Conservation (phyloP, 2,797 vertebrate genomes). For the Ceryle rudis region DNA sequence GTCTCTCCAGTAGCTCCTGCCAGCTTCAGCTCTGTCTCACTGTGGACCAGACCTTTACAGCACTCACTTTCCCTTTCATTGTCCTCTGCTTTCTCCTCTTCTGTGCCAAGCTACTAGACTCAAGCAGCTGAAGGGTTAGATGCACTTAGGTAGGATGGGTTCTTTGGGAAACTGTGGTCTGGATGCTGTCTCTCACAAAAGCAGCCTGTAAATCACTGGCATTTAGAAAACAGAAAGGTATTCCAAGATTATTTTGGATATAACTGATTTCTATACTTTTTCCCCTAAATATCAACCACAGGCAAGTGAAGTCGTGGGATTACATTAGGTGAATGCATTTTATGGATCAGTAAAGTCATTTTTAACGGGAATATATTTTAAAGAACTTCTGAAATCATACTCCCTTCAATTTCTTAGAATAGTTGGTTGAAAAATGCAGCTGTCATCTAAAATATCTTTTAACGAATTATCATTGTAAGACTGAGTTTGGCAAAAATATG, state of each 20-base stretch:
- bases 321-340: neutral
- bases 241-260: neutral
- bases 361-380: neutral
- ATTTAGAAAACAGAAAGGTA: neutral
- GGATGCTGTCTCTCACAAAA: neutral
- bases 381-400: neutral
- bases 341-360: neutral
- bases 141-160: neutral
- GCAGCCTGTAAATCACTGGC: neutral
- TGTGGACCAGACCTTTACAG: neutral
- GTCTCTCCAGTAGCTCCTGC: neutral
- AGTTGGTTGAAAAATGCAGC: neutral
- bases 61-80: neutral
- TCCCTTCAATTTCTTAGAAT: neutral
- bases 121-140: neutral
- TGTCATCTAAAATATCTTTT: neutral
- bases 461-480: neutral
- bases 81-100: neutral
- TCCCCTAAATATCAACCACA: neutral
- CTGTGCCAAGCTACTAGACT: too few species aligned
- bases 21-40: neutral
- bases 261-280: neutral
- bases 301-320: rapidly evolving
- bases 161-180: neutral
- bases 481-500: neutral